Percentiles rank a stretch among this genome's conserved stretches.
Evolutionary conservation across 2,113 vertebrate genomes (phyloP).

Genomic region (Polypterus senegalus): DNA sequence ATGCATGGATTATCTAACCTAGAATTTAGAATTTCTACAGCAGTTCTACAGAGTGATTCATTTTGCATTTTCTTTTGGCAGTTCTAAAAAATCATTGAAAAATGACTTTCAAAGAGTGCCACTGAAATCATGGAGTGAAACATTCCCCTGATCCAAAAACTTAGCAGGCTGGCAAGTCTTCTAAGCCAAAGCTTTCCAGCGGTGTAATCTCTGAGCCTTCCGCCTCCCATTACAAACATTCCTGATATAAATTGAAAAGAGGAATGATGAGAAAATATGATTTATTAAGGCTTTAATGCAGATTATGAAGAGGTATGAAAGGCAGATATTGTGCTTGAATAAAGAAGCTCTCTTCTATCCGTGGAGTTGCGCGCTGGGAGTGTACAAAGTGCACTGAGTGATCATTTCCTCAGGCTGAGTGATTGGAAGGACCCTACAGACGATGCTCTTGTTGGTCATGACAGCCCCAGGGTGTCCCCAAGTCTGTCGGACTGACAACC

Average conservation of each 20-base stretch:
- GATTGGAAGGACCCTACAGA: slow-evolving; percentile 71
- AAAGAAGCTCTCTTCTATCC: slow-evolving; percentile 61
- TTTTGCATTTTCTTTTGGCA: too few relatives aligned
- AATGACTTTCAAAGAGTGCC: too few relatives aligned
- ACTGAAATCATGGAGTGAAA: not conserved
- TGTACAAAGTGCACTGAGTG: slow-evolving; percentile 63
- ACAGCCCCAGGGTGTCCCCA: slow-evolving; percentile 60
- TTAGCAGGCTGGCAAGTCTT: slow-evolving; percentile 7
- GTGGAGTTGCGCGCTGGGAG: slow-evolving; percentile 57
- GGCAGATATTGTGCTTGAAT: slow-evolving; percentile 74
- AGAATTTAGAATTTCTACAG: too few relatives aligned
- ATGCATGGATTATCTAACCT: too few relatives aligned
- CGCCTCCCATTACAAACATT: slow-evolving; percentile 20
- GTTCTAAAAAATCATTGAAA: too few relatives aligned
- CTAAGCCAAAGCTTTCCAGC: not conserved
- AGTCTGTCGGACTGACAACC: slow-evolving; percentile 79
- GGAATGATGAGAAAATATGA: slow-evolving; percentile 57
- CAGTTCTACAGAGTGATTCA: too few relatives aligned
- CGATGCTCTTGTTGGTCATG: slow-evolving; percentile 81
- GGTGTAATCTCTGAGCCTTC: slow-evolving; percentile 6
- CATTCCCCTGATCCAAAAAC: slow-evolving; percentile 6
- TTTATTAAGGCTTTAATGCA: slow-evolving; percentile 74
- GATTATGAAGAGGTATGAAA: slow-evolving; percentile 73
- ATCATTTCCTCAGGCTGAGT: slow-evolving; percentile 87
- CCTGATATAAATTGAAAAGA: slow-evolving; percentile 27